Conservation (phyloP, 37 sponge, comb jelly and placozoan genomes). For the Chondrosia reniformis region DNA sequence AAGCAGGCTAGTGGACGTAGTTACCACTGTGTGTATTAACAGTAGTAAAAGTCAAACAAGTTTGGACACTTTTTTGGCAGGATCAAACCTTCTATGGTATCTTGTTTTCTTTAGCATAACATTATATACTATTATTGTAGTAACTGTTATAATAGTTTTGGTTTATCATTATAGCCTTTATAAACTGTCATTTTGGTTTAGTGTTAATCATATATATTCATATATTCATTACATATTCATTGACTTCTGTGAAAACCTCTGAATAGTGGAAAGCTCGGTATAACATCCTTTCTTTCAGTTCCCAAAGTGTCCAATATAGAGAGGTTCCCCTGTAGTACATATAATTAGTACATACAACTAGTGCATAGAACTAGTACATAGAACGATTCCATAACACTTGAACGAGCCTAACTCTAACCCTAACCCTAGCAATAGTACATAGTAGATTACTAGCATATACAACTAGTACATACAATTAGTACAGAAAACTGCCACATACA, state of each 20-base stretch:
- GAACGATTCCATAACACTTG: too few relatives aligned
- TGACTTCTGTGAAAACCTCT: not conserved
- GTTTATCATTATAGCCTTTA: not conserved
- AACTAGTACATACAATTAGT: too few relatives aligned
- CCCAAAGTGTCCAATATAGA: slow-evolving; percentile 11
- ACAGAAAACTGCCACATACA: too few relatives aligned
- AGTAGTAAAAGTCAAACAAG: not conserved
- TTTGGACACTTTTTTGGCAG: not conserved
- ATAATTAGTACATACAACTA: too few relatives aligned
- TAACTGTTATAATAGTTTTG: not conserved
- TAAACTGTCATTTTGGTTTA: not conserved
- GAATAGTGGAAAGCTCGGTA: slow-evolving; percentile 14
- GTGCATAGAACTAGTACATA: too few relatives aligned
- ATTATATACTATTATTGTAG: not conserved
- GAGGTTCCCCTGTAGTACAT: slow-evolving; percentile 25
- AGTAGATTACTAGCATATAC: too few relatives aligned
- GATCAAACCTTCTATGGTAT: not conserved
- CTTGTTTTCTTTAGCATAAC: not conserved
- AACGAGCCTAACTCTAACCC: too few relatives aligned
- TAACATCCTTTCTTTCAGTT: not conserved
- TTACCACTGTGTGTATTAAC: not conserved
- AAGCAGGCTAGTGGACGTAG: slow-evolving; percentile 7
- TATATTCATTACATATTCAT: not conserved
- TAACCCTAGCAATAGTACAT: too few relatives aligned
- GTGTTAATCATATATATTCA: not conserved